phyloP scores from a whole-genome alignment of 2,888 invertebrate genomes.

The Hirtodrosophila cameraria region DNA sequence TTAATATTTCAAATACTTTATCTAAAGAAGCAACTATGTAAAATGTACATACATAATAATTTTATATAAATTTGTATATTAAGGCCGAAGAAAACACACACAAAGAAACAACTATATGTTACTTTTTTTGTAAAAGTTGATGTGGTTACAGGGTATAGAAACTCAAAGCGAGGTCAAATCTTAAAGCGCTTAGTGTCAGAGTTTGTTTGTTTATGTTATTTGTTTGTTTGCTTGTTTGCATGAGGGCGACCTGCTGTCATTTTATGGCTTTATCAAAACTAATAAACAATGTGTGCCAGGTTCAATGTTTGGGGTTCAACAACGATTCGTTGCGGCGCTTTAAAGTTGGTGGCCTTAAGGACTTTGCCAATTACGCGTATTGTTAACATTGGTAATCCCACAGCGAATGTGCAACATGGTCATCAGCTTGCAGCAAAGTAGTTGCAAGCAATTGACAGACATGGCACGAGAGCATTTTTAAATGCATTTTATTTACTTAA shows the following conservation, averaged over 20 bases:
- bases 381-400: slow-evolving; percentile 20
- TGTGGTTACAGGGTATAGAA: slow-evolving; percentile 12
- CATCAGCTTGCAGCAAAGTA: slow-evolving; percentile 11
- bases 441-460: slow-evolving; percentile 19
- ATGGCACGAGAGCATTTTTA: slow-evolving; percentile 23
- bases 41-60: no score
- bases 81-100: no score
- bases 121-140: no score
- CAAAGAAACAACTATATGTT: no score
- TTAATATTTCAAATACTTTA: no score
- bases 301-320: slow-evolving; percentile 14
- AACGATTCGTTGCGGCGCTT: slow-evolving; percentile 1
- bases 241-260: slow-evolving; percentile 26
- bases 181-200: slow-evolving; percentile 68
- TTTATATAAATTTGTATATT: no score
- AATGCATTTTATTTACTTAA: slow-evolving; percentile 68
- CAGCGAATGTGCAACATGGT: slow-evolving; percentile 14
- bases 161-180: slow-evolving; percentile 51
- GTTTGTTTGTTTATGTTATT: slow-evolving; percentile 48
- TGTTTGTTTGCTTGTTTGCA: slow-evolving; percentile 26
- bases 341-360: background rate
- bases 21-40: no score
- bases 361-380: slow-evolving; percentile 18
- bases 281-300: slow-evolving; percentile 56
- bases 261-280: slow-evolving; percentile 72